These are phyloP conservation scores for Cardiocondyla obscurior DNA, from an alignment of 1,140 invertebrate species.

Conservation along the genomic window DNA sequence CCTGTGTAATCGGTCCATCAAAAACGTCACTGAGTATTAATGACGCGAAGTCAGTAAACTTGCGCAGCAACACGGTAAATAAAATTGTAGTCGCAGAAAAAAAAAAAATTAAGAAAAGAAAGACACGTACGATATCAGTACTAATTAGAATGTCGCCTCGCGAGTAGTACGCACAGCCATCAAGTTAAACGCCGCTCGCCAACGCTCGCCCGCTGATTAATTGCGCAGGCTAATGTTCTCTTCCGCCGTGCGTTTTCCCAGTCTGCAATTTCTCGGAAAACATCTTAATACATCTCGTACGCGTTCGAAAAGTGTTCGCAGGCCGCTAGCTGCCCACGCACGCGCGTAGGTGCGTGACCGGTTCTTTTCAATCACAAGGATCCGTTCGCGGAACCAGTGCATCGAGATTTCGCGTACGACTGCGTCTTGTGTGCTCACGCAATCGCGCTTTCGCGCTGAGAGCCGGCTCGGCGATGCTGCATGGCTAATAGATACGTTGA, in stretches of 20 bases:
- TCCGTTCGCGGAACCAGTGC: not conserved
- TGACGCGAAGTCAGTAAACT: not conserved
- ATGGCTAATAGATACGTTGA: slow-evolving; percentile 39
- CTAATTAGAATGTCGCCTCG: not conserved
- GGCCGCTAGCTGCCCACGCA: not conserved
- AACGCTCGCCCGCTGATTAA: not conserved
- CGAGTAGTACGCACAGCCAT: not conserved
- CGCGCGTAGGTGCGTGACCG: slow-evolving; percentile 1
- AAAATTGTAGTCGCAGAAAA: slow-evolving; percentile 23
- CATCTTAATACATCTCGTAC: not conserved
- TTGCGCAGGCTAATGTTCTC: not conserved
- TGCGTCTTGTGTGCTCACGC: slow-evolving; percentile 10
- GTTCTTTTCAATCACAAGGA: not conserved
- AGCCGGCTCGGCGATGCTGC: not conserved
- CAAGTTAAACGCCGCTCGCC: not conserved
- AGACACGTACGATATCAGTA: no score
- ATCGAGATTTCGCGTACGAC: slow-evolving; percentile 44
- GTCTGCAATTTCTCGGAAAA: slow-evolving; percentile 10
- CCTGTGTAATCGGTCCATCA: not conserved
- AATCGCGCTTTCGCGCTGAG: slow-evolving; percentile 32
- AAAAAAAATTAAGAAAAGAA: no score
- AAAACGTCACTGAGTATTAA: not conserved
- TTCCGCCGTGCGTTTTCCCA: not conserved
- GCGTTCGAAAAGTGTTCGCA: slow-evolving; percentile 16
- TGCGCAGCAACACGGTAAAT: slow-evolving; percentile 4